A percentile compares a stretch with the other conserved stretches of the same genome.
Evolutionary conservation across 2,888 invertebrate species (phyloP).

Genomic region (Cantharis nigra): DNA sequence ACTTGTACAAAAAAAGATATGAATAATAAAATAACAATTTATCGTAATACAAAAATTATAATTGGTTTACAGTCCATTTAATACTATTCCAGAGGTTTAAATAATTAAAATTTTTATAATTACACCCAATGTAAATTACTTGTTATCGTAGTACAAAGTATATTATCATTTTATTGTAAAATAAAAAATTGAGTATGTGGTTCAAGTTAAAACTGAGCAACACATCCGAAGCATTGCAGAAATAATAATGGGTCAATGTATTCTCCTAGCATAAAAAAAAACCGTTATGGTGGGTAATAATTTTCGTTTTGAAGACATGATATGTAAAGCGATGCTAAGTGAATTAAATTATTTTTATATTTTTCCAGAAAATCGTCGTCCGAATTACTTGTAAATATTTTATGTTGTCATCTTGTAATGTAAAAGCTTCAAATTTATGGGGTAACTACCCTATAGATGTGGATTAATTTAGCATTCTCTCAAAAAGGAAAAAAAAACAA

Average conservation of each 20-base stretch:
- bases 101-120: background rate
- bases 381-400: background rate
- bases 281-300: background rate
- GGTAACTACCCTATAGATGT: too few species aligned
- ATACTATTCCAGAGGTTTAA: background rate
- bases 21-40: background rate
- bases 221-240: background rate
- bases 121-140: background rate
- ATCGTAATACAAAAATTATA: background rate
- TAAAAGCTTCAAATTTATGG: background rate
- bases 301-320: background rate
- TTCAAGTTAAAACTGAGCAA: background rate
- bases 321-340: background rate
- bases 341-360: background rate
- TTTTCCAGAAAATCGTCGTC: background rate
- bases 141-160: background rate
- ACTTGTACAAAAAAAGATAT: background rate
- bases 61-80: background rate
- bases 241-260: background rate
- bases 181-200: background rate
- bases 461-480: too few species aligned
- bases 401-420: background rate
- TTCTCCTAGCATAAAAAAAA: background rate
- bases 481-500: too few species aligned
- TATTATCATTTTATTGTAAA: too few species aligned